Evolutionary conservation across 2,113 vertebrate species (phyloP), one percentile per base, ranked within the genome.

Genomic region (Solea solea): DNA sequence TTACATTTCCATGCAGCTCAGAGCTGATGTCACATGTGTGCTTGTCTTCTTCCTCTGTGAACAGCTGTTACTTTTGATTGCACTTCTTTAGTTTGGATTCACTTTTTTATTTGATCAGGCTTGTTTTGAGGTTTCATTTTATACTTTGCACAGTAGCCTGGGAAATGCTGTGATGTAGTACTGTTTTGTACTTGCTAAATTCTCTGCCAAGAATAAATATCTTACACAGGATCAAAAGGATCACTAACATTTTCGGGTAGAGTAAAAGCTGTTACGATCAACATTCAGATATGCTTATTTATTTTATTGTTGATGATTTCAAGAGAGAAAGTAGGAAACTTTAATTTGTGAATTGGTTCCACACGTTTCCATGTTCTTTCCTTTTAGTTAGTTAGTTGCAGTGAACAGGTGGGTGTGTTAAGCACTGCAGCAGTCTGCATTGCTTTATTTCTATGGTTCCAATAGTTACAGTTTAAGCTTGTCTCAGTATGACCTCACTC

Each of bases 381-480:
- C 55, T 53, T 42, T 63, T 49, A 49, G 57, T 39, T 62, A 25
- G 44, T 69, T 55, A 52, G 10, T 54, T 59, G 15, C 73, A 39
- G 14, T 57, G 41, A 52, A 73, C n/a, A 63, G 21, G 12, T 40
- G 40, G 51, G 0, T 1, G 15, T 58, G 70, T 72, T 45, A 28
- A 74, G 51, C 51, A 54, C 59, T n/a, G 52, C 48, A 61, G 58
- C 28, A 64, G 48, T 40, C 46, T 65, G 14, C 60, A 46, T 45
- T 69, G 14, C 15, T 50, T 80, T 69, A 58, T 69, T 52, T 25
- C 25, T 40, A 2, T 42, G 41, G 64, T 45, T 72, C 15, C 25
- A 59, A 66, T 21, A 65, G 78, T 88, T 69, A 80, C 15, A 77
- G 84, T 52, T 86, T 69, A 85, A 71, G 42, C 70, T 69, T 42